Percentiles rank a stretch among this genome's conserved stretches.
These are phyloP conservation scores for Tenthredo amoena DNA, from an alignment of 2,888 invertebrate genomes.

Conservation along the genomic window DNA sequence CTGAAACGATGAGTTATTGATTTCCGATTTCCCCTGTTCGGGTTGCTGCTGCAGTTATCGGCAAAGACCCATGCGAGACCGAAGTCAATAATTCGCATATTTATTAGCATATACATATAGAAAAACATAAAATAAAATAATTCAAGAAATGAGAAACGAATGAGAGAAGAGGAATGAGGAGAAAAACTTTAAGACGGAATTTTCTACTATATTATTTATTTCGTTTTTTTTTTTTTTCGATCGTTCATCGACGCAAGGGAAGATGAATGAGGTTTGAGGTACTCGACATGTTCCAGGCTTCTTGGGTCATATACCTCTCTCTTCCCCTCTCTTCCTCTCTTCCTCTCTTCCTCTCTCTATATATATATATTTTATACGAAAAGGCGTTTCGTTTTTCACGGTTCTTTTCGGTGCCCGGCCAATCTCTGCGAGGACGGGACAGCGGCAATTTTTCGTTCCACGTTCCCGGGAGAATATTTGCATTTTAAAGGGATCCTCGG, in stretches of 20 bases:
- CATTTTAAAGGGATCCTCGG: conserved; percentile 71
- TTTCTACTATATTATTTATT: neutral
- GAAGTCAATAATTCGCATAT: conserved; percentile 15
- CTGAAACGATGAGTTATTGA: conserved; percentile 41
- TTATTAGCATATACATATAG: neutral
- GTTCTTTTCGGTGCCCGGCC: conserved; percentile 47
- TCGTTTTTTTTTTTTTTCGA: neutral
- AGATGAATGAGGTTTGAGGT: conserved; percentile 25
- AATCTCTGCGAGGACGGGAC: conserved; percentile 62
- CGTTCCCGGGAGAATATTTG: conserved; percentile 62
- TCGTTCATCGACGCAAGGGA: neutral
- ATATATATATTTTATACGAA: conserved; percentile 15
- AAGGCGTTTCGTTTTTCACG: neutral
- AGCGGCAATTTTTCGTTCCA: conserved; percentile 64
- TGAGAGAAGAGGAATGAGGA: no score
- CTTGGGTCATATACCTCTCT: neutral
- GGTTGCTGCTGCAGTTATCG: conserved; percentile 27
- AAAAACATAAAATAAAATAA: neutral
- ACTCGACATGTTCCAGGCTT: neutral
- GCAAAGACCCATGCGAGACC: conserved; percentile 6
- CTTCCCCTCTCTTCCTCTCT: no score
- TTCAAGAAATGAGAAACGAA: neutral
- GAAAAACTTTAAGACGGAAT: neutral
- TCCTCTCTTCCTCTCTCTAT: neutral
- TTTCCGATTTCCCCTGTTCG: conserved; percentile 41